These are phyloP conservation scores for Diorhabda sublineata DNA, from an alignment of 1,140 invertebrate genomes.

Conservation along the genomic window DNA sequence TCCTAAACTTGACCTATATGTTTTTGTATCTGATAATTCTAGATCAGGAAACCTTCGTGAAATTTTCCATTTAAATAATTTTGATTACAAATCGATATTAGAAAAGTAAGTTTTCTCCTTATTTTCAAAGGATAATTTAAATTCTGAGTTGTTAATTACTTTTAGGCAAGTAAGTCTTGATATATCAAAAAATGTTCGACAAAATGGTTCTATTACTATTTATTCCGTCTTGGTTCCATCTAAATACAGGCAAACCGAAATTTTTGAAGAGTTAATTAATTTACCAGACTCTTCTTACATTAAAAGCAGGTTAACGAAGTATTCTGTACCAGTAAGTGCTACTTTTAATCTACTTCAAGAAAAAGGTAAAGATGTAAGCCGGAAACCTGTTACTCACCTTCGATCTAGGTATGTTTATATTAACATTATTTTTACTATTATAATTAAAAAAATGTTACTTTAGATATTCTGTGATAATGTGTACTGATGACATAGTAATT, in stretches of 20 bases:
- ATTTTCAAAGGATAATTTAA: slow-evolving; percentile 5
- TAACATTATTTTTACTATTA: slow-evolving; percentile 19
- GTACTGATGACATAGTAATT: slow-evolving; percentile 39
- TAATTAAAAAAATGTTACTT: neutral
- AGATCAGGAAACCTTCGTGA: slow-evolving; percentile 32
- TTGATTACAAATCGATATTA: slow-evolving; percentile 38
- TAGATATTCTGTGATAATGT: slow-evolving; percentile 41
- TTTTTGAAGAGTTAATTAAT: slow-evolving; percentile 29
- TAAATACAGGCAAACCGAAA: slow-evolving; percentile 21
- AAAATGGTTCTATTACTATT: slow-evolving; percentile 41
- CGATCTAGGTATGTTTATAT: slow-evolving; percentile 23
- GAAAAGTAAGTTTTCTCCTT: slow-evolving; percentile 33
- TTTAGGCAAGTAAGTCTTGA: slow-evolving; percentile 35
- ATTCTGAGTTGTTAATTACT: slow-evolving; percentile 13
- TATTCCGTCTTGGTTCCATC: slow-evolving; percentile 38
- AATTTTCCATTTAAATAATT: slow-evolving; percentile 35
- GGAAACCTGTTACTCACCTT: slow-evolving; percentile 42
- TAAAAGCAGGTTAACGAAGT: slow-evolving; percentile 40
- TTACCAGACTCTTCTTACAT: slow-evolving; percentile 36
- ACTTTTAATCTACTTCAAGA: slow-evolving; percentile 44
- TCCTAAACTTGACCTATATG: slow-evolving; percentile 40
- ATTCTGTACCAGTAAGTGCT: slow-evolving; percentile 38
- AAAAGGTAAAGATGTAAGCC: slow-evolving; percentile 23
- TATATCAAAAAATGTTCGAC: slow-evolving; percentile 32
- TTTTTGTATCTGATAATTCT: slow-evolving; percentile 41